Percentiles rank a stretch among this genome's conserved stretches.
Evolutionary conservation across 2,113 vertebrate species (phyloP).

Genomic region (Charina bottae): DNA sequence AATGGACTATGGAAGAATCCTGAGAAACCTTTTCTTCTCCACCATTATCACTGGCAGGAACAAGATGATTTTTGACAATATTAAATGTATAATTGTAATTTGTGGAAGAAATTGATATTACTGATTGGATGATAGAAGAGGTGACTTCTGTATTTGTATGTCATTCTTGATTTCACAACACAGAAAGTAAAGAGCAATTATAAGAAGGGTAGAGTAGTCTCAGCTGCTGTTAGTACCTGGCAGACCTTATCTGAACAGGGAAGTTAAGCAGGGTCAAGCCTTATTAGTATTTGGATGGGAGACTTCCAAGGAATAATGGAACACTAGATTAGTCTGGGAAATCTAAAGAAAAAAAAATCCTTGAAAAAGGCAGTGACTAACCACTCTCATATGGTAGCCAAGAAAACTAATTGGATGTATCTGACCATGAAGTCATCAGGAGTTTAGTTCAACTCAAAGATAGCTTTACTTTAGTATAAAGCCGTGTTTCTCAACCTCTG

Average conservation of each 20-base stretch:
- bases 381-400: not conserved
- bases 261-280: not conserved
- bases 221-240: not conserved
- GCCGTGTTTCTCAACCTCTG: not conserved
- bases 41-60: not conserved
- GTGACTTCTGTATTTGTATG: not conserved
- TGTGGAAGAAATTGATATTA: not conserved
- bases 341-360: not conserved
- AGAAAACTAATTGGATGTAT: not conserved
- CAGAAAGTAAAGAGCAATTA: not conserved
- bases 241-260: not conserved
- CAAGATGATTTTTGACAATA: not conserved
- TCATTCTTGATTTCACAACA: not conserved
- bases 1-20: not conserved
- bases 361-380: not conserved
- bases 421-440: not conserved
- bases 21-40: not conserved
- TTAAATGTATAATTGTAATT: not conserved
- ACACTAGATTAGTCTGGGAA: not conserved
- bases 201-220: not conserved
- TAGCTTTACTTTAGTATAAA: not conserved
- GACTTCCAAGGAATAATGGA: not conserved
- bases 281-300: not conserved
- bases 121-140: not conserved
- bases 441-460: not conserved